Base-by-base conservation (phyloP, 2,797 vertebrate genomes). In the Enteromius anoplus region DNA sequence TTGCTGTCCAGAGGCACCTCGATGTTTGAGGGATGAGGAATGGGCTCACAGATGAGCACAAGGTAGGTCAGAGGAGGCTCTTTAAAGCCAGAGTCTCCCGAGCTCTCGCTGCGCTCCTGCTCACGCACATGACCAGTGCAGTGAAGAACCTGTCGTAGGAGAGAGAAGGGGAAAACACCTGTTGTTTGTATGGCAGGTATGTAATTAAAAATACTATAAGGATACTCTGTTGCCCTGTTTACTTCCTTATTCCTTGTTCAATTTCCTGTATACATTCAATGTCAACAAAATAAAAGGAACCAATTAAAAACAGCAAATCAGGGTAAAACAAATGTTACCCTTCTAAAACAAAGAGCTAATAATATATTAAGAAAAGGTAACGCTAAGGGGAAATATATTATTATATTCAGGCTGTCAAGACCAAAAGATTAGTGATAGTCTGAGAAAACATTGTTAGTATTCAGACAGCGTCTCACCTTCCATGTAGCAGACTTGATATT, bases 401-500 rank as follows among this genome's bases (percentile, higher is more conserved):
- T 12, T 55, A 58, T 5, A 11, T 58, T 9, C 3, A 69, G 11
- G n/a, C 37, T 55, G 23, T 60, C n/a, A 10, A 40, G 70, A 40
- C 21, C 29, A n/a, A 49, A 2, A 62, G 7, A 62, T 49, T 62
- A 62, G 68, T 55, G 29, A 68, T 32, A 32, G n/a, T 66, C 17
- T 75, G 26, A 17, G 19, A 51, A 51, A 34, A 37, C 2, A 6
- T 14, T 23, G 34, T 79, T 26, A 42, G 6, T 14, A 23, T 65
- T 26, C 51, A 66, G 14, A 60, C 66, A 26, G 58, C 58, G 68
- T n/a, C 83, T 87, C 82, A 97, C 98, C 95, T 99, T 99, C 98
- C 98, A 99, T 0, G 97, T 96, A 62, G 98, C 95, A 80, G 97
- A 98, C 89, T 98, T 98, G 88, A 99, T 95, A 90, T 97, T 98